Base-by-base conservation (phyloP, 2,888 invertebrate genomes). In the Junonia oenone region DNA sequence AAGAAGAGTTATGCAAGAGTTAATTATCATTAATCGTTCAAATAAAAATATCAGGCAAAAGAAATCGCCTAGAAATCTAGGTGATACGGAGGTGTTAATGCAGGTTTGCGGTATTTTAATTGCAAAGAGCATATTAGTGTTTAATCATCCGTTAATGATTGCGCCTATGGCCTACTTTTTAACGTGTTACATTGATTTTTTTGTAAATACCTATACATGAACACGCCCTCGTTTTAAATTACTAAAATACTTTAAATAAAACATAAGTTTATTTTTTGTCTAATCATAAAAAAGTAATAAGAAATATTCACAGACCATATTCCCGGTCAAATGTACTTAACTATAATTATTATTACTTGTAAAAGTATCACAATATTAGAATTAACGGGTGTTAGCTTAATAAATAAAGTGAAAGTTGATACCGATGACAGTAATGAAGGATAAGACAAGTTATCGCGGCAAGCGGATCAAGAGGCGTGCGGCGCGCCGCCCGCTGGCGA, bases 401-500 rank as follows among this genome's bases (percentile, higher is more conserved):
- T 43, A n/a, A 43, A 13, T 43, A 37, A 22, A 33, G 40, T 38
- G 40, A 48, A 54, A 54, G 48, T 22, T 33, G 40, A 54, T 54
- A 54, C 37, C 46, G 33, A 33, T 38, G 49, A 38, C 29, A 48
- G 29, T 45, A 13, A 43, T 46, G 43, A 58, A 56, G 49, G 55
- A 57, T 55, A 58, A 52, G 55, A 57, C 57, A 58, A 65, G 63
- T 64, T 59, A 56, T 62, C 63, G 58, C 60, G 63, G 66, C 66
- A 63, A 59, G 59, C 47, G 58, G 63, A 67, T 67, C 66, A 67
- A 69, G 68, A 68, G 74, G 77, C 73, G 65, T 47, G 58, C 68
- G 73, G 71, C 72, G 71, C 71, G 74, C 73, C 78, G 75, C 69
- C 73, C 78, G 75, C 69, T 73, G 80, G 78, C 81, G 72, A 73